These are phyloP conservation scores for Ciconia stormi DNA, from an alignment of 2,113 vertebrate species.

Conservation along the genomic window DNA sequence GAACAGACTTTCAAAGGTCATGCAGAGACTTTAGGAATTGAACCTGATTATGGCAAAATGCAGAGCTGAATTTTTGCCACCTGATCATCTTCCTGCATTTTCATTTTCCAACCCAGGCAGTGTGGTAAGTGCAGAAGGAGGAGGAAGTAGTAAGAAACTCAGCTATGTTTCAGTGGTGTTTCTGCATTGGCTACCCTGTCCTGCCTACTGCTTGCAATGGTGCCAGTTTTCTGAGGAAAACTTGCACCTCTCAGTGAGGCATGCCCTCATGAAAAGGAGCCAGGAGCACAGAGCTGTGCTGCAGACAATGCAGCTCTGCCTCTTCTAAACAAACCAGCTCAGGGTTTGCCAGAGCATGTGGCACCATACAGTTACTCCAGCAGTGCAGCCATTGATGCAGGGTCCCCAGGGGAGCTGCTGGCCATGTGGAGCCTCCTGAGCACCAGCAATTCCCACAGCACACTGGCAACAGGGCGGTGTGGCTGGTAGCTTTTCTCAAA, in stretches of 20 bases:
- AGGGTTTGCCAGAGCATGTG: neutral
- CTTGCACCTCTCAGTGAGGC: neutral
- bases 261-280: neutral
- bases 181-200: neutral
- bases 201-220: neutral
- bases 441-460: neutral
- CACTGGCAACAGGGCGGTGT: fast-evolving
- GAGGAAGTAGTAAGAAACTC: neutral
- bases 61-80: neutral
- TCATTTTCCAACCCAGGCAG: neutral
- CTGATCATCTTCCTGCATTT: neutral
- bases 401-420: neutral
- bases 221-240: neutral
- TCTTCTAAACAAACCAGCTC: neutral
- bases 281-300: neutral
- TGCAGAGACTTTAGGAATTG: neutral
- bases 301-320: neutral
- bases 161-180: neutral
- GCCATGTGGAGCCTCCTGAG: neutral
- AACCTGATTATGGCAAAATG: neutral
- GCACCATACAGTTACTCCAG: neutral
- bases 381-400: neutral
- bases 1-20: neutral
- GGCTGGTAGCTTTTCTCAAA: neutral
- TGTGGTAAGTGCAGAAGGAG: neutral